Conservation (phyloP, 92 coral and sea anemone genomes). For the Palythoa caribaeorum region DNA sequence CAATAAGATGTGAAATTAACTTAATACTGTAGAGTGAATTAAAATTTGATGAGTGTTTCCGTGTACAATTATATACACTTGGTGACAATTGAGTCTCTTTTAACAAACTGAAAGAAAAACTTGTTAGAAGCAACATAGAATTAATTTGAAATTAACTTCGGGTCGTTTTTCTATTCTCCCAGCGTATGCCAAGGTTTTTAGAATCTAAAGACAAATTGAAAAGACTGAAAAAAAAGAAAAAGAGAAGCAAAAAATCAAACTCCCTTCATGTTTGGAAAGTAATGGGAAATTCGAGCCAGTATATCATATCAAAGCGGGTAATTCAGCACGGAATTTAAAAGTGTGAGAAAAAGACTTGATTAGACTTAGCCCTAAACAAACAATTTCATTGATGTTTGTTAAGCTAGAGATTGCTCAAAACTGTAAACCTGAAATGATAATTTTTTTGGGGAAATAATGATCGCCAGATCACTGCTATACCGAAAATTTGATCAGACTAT, state of each 20-base stretch:
- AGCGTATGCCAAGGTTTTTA: neutral
- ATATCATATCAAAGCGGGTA: neutral
- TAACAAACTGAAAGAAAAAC: slow-evolving; percentile 8
- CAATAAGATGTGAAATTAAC: slow-evolving; percentile 70
- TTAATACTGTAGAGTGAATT: slow-evolving; percentile 71
- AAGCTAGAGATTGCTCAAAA: neutral
- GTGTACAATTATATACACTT: slow-evolving; percentile 47
- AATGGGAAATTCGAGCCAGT: neutral
- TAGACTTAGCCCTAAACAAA: slow-evolving; percentile 17
- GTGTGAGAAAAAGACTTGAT: neutral
- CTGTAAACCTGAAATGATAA: neutral
- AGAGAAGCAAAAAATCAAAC: neutral
- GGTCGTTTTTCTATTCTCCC: neutral
- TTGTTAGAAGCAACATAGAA: neutral
- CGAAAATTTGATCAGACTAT: neutral
- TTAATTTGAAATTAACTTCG: neutral
- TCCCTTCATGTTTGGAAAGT: neutral
- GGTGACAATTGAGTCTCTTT: slow-evolving; percentile 11
- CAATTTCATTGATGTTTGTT: neutral
- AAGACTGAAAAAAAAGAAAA: no score
- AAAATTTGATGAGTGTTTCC: slow-evolving; percentile 66
- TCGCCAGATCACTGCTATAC: neutral
- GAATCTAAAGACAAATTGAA: no score
- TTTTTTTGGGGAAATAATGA: neutral
- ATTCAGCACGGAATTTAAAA: slow-evolving; percentile 4